phyloP scores from a whole-genome alignment of 2,888 invertebrate species.

The Archips xylosteana region DNA sequence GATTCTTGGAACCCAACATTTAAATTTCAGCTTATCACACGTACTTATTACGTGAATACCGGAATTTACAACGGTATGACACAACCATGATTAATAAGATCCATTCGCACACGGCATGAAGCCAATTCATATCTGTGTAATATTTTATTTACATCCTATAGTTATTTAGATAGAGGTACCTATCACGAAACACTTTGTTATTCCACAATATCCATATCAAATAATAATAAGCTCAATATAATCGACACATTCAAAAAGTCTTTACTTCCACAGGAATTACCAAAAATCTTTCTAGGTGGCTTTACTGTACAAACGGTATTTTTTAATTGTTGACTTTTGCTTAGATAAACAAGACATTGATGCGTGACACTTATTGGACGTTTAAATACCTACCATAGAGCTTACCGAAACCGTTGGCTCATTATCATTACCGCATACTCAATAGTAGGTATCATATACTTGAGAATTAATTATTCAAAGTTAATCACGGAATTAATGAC shows the following conservation, averaged over 20 bases:
- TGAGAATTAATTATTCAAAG: constrained; percentile 47
- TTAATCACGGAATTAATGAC: constrained; percentile 70
- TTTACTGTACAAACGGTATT: constrained; percentile 16
- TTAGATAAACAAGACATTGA: constrained; percentile 19
- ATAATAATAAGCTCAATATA: not conserved
- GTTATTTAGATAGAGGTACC: not conserved
- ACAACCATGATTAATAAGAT: constrained; percentile 15
- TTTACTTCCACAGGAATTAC: not conserved
- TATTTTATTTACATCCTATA: constrained; percentile 7
- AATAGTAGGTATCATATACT: constrained; percentile 11
- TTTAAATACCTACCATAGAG: constrained; percentile 15
- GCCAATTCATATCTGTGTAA: not conserved
- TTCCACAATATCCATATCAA: not conserved
- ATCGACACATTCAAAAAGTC: not conserved
- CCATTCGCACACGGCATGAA: not conserved
- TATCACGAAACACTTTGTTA: not conserved
- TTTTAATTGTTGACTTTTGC: constrained; percentile 22
- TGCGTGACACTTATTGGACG: constrained; percentile 19
- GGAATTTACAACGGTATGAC: constrained; percentile 17
- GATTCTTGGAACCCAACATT: not conserved
- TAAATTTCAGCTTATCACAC: constrained; percentile 19
- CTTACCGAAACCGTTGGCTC: not conserved
- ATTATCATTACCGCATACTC: constrained; percentile 12
- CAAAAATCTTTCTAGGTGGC: not conserved
- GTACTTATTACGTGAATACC: constrained; percentile 18